These are phyloP conservation scores for Gastrophryne carolinensis DNA, from an alignment of 2,797 vertebrate genomes.

Conservation along the genomic window DNA sequence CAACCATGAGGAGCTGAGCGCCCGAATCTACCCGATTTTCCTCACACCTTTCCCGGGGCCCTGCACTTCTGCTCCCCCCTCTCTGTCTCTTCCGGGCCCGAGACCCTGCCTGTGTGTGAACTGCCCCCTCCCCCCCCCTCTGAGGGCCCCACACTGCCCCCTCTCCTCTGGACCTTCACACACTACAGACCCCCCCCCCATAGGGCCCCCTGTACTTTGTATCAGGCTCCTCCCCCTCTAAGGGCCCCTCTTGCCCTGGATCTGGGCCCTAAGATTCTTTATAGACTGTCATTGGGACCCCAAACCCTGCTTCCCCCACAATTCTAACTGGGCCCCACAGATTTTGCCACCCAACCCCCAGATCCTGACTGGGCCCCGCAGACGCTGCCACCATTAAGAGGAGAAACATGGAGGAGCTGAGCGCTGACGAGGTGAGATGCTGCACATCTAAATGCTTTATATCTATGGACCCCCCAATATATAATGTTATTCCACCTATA, in stretches of 20 bases:
- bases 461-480: too few relatives aligned
- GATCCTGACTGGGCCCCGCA: background rate
- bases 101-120: background rate
- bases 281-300: background rate
- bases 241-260: too few relatives aligned
- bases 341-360: background rate
- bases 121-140: background rate
- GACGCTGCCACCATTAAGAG: conserved; percentile 42
- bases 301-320: background rate
- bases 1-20: background rate
- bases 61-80: background rate
- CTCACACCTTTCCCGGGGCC: background rate
- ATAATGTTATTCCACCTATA: too few relatives aligned
- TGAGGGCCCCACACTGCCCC: background rate
- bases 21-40: background rate
- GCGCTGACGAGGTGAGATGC: conserved; percentile 49
- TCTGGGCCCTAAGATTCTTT: background rate
- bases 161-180: background rate
- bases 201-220: too few relatives aligned
- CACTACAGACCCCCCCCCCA: background rate
- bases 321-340: too few relatives aligned
- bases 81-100: background rate
- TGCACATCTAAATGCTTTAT: too few relatives aligned
- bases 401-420: conserved; percentile 48
- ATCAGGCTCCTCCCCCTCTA: background rate